Evolutionary conservation across 2,113 vertebrate species (phyloP).

Genomic region (Tetraodon nigroviridis): DNA sequence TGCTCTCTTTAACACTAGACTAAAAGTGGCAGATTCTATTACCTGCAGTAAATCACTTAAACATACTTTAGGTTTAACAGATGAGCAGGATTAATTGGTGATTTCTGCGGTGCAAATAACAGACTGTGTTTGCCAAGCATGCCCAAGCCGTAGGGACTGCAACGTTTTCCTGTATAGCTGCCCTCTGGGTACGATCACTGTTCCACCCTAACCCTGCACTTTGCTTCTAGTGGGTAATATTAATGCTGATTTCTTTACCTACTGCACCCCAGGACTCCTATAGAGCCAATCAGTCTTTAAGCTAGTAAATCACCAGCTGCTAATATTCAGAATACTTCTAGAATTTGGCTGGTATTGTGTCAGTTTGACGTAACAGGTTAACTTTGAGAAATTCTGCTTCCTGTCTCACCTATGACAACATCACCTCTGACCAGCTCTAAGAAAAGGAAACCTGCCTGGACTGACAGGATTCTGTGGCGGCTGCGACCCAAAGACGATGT

Average conservation of each 20-base stretch:
- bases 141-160: too few relatives aligned
- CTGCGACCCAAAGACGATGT: constrained; percentile 62
- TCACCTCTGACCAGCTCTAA: constrained; percentile 79
- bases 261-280: too few relatives aligned
- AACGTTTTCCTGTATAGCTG: background rate
- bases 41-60: too few relatives aligned
- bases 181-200: background rate
- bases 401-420: background rate
- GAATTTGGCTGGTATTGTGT: constrained; percentile 1
- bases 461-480: constrained; percentile 90
- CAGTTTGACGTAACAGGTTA: background rate
- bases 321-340: too few relatives aligned
- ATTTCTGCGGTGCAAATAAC: too few relatives aligned
- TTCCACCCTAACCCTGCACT: constrained; percentile 11
- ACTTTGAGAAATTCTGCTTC: constrained; percentile 3
- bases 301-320: too few relatives aligned
- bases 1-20: constrained; percentile 13
- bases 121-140: too few relatives aligned
- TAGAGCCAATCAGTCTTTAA: too few relatives aligned
- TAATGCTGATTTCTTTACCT: too few relatives aligned
- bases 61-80: too few relatives aligned
- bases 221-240: too few relatives aligned
- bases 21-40: background rate
- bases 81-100: too few relatives aligned
- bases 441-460: constrained; percentile 95